A percentile compares a stretch with the other conserved stretches of the same genome.
Conservation (phyloP, 1,140 invertebrate species). For the Drosophila sucinea region DNA sequence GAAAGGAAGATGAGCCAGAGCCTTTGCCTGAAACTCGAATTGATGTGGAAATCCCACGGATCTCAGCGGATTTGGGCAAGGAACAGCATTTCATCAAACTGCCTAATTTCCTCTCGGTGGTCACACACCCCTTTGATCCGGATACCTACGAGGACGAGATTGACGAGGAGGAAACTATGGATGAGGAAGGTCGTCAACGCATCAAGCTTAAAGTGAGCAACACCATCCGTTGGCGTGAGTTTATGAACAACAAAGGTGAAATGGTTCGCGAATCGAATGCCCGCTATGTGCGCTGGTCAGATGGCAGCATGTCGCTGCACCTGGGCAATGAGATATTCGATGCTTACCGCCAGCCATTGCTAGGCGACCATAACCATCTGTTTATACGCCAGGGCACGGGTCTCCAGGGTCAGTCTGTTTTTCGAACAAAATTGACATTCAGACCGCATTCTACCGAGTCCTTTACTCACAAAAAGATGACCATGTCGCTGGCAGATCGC, state of each 20-base stretch:
- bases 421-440: conserved; percentile 98
- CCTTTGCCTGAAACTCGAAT: conserved; percentile 95
- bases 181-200: conserved; percentile 98
- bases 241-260: conserved; percentile 92
- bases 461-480: conserved; percentile 99
- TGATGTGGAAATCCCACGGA: conserved; percentile 98
- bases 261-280: conserved; percentile 96
- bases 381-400: conserved; percentile 99
- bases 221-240: conserved; percentile 97
- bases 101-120: conserved; percentile 96
- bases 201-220: conserved; percentile 98
- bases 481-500: conserved; percentile 97
- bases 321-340: conserved; percentile 99
- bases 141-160: conserved; percentile 99
- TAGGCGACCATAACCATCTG: conserved; percentile 96
- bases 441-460: conserved; percentile 98
- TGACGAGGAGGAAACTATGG: conserved; percentile 98
- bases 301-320: conserved; percentile 98
- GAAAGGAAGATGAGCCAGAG: conserved; percentile 88
- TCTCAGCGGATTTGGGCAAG: conserved; percentile 94
- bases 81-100: conserved; percentile 97
- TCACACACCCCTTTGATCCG: conserved; percentile 96
- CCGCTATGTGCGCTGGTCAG: conserved; percentile 97
- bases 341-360: conserved; percentile 94
- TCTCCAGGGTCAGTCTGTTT: conserved; percentile 98